These are phyloP conservation scores for Heliothis peltigera DNA, from an alignment of 2,888 invertebrate genomes.

Conservation along the genomic window DNA sequence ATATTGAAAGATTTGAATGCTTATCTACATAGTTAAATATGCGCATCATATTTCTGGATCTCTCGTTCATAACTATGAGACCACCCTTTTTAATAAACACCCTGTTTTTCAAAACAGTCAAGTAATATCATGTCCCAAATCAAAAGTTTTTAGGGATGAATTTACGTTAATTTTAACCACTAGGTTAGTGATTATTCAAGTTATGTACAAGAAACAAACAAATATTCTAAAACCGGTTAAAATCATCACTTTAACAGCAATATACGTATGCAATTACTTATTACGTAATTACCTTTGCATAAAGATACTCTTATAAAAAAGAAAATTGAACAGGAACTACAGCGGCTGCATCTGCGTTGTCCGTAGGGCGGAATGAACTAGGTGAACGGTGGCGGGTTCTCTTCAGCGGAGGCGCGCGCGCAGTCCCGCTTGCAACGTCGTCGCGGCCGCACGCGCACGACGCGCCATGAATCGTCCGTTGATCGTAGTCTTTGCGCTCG, in stretches of 20 bases:
- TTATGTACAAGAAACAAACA: constrained; percentile 13
- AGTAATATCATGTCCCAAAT: too few species aligned
- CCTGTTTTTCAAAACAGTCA: too few species aligned
- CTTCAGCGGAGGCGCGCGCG: constrained; percentile 75
- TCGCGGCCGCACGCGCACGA: constrained; percentile 86
- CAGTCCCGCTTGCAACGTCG: constrained; percentile 86
- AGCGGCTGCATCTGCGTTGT: constrained; percentile 69
- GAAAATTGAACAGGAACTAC: constrained; percentile 66
- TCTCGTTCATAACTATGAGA: too few species aligned
- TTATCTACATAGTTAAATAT: not conserved
- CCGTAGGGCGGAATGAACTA: constrained; percentile 76
- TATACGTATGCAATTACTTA: constrained; percentile 34
- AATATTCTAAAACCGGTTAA: constrained; percentile 14
- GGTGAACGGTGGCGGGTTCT: constrained; percentile 78
- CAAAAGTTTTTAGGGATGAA: not conserved
- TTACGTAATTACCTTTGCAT: constrained; percentile 46
- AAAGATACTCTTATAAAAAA: constrained; percentile 50
- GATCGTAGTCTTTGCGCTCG: constrained; percentile 82
- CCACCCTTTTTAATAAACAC: too few species aligned
- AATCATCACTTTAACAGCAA: constrained; percentile 20
- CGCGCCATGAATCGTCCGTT: constrained; percentile 83
- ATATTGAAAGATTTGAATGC: constrained; percentile 15
- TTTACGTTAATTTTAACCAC: not conserved
- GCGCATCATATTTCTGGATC: too few species aligned
- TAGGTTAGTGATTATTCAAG: too few species aligned